Evolutionary conservation across 53 echinoderm and acorn worm species (phyloP).

Genomic region (Paelopatides confundens): DNA sequence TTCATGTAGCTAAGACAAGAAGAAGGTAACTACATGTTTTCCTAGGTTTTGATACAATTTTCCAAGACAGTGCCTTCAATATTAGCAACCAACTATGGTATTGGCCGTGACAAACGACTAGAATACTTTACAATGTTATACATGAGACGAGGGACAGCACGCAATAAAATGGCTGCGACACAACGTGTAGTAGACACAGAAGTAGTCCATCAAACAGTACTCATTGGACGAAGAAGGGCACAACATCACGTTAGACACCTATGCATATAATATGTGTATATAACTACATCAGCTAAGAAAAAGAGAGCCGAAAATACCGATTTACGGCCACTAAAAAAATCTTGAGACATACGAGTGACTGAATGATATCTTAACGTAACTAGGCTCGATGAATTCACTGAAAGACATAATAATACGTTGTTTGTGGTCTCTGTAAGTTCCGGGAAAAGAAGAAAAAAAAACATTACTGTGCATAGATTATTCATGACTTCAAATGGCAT

Average conservation of each 20-base stretch:
- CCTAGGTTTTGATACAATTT: too few species aligned
- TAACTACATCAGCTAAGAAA: not conserved
- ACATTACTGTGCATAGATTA: conserved; percentile 34
- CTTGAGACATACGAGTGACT: not conserved
- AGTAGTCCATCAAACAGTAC: not conserved
- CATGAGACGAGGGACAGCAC: not conserved
- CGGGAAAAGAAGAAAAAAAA: not conserved
- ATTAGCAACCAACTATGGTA: too few species aligned
- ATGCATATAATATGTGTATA: too few species aligned
- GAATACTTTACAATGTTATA: too few species aligned
- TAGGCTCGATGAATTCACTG: conserved; percentile 22
- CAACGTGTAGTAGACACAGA: not conserved
- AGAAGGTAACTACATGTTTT: too few species aligned
- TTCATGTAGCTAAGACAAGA: too few species aligned
- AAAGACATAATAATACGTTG: conserved; percentile 22
- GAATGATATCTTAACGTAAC: not conserved
- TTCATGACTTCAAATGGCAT: conserved; percentile 1
- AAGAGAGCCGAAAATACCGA: not conserved
- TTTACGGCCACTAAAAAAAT: not conserved
- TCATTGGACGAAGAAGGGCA: conserved; percentile 13
- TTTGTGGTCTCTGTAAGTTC: not conserved
- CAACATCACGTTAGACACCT: not conserved
- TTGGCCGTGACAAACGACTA: too few species aligned
- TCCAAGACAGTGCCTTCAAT: too few species aligned
- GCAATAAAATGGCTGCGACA: not conserved